Conservation (phyloP, 2,113 vertebrate species). For the Ancistrus triradiatus region DNA sequence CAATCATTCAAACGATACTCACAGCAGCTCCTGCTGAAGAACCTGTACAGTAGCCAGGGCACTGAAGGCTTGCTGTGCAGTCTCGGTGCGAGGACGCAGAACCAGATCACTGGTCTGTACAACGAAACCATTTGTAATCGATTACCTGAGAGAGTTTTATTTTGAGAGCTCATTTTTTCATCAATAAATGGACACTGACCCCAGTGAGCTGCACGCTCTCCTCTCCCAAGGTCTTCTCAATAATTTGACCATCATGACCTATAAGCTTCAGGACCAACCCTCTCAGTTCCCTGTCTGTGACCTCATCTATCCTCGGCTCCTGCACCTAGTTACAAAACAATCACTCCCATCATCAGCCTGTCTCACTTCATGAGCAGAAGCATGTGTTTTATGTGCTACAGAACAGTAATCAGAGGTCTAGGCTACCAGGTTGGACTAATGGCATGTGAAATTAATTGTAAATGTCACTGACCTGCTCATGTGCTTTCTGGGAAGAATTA, state of each 20-base stretch:
- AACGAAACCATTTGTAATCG: constrained; percentile 46
- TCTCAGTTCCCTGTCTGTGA: constrained; percentile 13
- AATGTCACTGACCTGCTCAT: constrained; percentile 25
- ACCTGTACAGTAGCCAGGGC: constrained; percentile 60
- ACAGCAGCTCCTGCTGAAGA: constrained; percentile 74
- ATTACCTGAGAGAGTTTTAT: neutral
- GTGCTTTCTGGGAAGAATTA: too few species aligned
- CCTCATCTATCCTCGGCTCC: neutral
- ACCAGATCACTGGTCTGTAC: constrained; percentile 64
- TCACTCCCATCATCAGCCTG: neutral
- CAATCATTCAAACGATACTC: too few species aligned
- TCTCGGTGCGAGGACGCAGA: constrained; percentile 52
- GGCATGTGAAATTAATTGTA: neutral
- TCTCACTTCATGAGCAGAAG: neutral
- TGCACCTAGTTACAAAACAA: constrained; percentile 11
- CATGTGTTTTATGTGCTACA: too few species aligned
- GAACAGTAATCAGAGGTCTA: neutral
- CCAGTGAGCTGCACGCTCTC: constrained; percentile 49
- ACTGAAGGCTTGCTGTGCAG: constrained; percentile 64
- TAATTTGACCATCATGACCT: constrained; percentile 68
- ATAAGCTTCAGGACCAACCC: constrained; percentile 59
- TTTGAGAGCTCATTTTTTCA: neutral
- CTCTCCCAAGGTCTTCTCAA: constrained; percentile 61
- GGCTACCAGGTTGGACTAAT: neutral
- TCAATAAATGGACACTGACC: constrained; percentile 53